Conservation (phyloP, 1,140 invertebrate species). For the Phthorimaea operculella region DNA sequence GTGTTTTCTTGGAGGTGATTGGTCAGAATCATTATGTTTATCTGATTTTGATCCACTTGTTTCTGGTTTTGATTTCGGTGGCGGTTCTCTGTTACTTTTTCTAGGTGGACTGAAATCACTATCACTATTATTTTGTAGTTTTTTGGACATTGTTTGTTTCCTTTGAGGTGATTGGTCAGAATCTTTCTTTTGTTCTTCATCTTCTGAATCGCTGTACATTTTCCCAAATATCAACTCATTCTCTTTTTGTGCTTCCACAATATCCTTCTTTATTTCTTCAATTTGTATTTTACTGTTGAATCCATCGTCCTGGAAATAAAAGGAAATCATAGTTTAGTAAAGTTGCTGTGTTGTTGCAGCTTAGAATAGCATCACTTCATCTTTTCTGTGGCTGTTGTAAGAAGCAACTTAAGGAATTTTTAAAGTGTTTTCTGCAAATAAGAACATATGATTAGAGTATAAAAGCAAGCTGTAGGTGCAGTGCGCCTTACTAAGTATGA, state of each 20-base stretch:
- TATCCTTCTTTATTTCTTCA: conserved; percentile 48
- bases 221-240: conserved; percentile 57
- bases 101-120: conserved; percentile 41
- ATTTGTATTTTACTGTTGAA: conserved; percentile 56
- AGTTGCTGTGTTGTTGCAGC: no score
- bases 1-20: conserved; percentile 34
- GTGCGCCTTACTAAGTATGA: no score
- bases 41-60: no score
- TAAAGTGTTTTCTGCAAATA: no score
- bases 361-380: no score
- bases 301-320: conserved; percentile 57
- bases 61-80: conserved; percentile 11
- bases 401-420: no score
- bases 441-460: no score
- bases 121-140: conserved; percentile 25
- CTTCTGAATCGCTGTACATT: conserved; percentile 63
- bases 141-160: conserved; percentile 18
- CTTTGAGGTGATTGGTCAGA: conserved; percentile 41
- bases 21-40: conserved; percentile 27
- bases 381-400: no score
- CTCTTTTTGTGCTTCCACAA: conserved; percentile 51
- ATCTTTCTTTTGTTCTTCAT: conserved; percentile 46
- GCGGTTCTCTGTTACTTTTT: conserved; percentile 12
- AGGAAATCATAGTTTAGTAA: no score
- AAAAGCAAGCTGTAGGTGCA: no score